phyloP scores from a whole-genome alignment of 2,888 invertebrate species.

The Aromia moschata region DNA sequence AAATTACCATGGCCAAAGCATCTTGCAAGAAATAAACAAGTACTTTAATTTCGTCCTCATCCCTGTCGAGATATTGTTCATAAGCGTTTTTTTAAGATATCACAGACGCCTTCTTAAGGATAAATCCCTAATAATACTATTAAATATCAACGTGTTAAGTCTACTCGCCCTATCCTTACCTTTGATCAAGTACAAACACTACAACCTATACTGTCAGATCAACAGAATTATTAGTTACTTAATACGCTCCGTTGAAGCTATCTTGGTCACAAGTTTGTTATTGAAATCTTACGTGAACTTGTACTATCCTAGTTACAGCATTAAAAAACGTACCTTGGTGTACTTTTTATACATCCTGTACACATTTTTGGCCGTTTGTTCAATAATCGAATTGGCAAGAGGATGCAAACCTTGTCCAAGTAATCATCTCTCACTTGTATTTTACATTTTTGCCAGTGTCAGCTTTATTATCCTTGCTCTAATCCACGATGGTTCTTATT shows the following conservation, averaged over 20 bases:
- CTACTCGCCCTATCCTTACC: not conserved
- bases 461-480: not conserved
- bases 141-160: conserved; percentile 8
- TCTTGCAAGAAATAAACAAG: not conserved
- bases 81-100: not conserved
- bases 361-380: not conserved
- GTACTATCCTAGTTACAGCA: not conserved
- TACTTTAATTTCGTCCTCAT: not conserved
- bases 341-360: not conserved
- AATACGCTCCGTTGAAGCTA: conserved; percentile 5
- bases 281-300: conserved; percentile 9
- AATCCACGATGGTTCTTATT: not conserved
- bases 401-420: not conserved
- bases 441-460: not conserved
- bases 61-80: not conserved
- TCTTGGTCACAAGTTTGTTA: conserved; percentile 8
- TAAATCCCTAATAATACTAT: not conserved
- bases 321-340: not conserved
- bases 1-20: not conserved
- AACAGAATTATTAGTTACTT: not conserved
- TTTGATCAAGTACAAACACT: not conserved
- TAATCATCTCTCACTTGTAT: not conserved
- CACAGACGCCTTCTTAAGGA: conserved; percentile 7
- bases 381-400: conserved; percentile 1
- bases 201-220: conserved; percentile 1